These are phyloP conservation scores for Eristalis pertinax DNA, from an alignment of 2,888 invertebrate species.

Conservation along the genomic window DNA sequence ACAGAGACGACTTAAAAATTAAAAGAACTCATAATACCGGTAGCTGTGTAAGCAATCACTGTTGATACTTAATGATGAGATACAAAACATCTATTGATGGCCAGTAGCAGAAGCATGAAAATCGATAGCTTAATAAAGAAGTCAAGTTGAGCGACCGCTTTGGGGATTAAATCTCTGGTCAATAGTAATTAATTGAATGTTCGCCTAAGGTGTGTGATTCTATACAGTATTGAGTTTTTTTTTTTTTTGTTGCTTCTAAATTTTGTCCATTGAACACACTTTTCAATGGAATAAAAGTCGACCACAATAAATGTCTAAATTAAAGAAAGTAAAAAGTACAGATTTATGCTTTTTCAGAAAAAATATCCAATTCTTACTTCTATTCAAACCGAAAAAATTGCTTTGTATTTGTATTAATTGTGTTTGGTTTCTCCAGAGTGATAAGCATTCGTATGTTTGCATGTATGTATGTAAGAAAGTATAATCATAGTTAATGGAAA, in stretches of 20 bases:
- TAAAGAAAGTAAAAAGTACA: conserved; percentile 42
- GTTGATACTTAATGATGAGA: conserved; percentile 18
- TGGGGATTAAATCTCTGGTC: conserved; percentile 43
- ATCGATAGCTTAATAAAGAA: conserved; percentile 37
- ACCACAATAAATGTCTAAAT: conserved; percentile 25
- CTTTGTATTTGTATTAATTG: conserved; percentile 15
- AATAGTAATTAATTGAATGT: conserved; percentile 60
- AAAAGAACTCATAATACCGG: conserved; percentile 20
- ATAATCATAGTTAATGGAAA: neutral
- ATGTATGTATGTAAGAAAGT: neutral
- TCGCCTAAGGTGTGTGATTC: neutral
- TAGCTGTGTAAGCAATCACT: conserved; percentile 30
- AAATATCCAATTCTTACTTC: conserved; percentile 12
- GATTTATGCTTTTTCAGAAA: conserved; percentile 30
- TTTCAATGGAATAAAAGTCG: conserved; percentile 10
- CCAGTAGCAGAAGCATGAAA: conserved; percentile 10
- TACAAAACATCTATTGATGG: conserved; percentile 34
- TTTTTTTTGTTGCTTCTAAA: neutral
- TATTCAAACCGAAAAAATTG: conserved; percentile 15
- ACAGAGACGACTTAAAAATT: neutral
- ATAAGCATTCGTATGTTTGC: neutral
- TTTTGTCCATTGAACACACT: conserved; percentile 24
- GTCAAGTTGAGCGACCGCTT: conserved; percentile 55
- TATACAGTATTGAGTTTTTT: neutral
- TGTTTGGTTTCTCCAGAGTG: conserved; percentile 25